A percentile compares a stretch with the other conserved stretches of the same genome.
Conservation (phyloP, 2,113 vertebrate species). For the Pterocles orientalis region DNA sequence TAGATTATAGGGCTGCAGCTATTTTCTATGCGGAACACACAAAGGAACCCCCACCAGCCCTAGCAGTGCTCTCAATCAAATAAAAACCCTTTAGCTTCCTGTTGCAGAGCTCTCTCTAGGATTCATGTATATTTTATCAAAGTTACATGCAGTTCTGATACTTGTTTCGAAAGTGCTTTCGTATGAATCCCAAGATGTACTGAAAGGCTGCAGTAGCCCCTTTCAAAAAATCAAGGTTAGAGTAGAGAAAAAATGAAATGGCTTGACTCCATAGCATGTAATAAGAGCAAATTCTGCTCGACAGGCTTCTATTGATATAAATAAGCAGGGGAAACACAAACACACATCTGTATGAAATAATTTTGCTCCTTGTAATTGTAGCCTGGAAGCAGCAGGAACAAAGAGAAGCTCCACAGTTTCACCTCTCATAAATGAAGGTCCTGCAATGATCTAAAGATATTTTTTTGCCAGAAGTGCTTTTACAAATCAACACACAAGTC, state of each 20-base stretch:
- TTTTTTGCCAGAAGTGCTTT: slow-evolving; percentile 25
- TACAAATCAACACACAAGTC: background rate
- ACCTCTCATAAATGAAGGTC: slow-evolving; percentile 5
- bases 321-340: slow-evolving; percentile 19
- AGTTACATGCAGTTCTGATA: slow-evolving; percentile 49
- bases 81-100: slow-evolving; percentile 47
- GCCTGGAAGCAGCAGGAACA: background rate
- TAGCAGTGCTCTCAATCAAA: slow-evolving; percentile 39
- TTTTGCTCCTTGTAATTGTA: slow-evolving; percentile 16
- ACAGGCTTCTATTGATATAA: background rate
- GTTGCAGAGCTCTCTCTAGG: slow-evolving; percentile 29
- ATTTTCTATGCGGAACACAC: slow-evolving; percentile 16
- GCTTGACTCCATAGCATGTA: background rate
- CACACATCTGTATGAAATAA: background rate
- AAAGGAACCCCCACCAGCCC: slow-evolving; percentile 25
- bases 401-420: slow-evolving; percentile 10
- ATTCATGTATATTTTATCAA: slow-evolving; percentile 69
- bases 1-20: slow-evolving; percentile 40
- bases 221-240: background rate
- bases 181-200: slow-evolving; percentile 44
- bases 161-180: slow-evolving; percentile 45
- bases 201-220: background rate
- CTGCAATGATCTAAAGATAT: background rate
- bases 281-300: slow-evolving; percentile 37
- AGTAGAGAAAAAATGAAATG: slow-evolving; percentile 19